Evolutionary conservation across 2,113 vertebrate genomes (phyloP).

Genomic region (Lonchura striata): DNA sequence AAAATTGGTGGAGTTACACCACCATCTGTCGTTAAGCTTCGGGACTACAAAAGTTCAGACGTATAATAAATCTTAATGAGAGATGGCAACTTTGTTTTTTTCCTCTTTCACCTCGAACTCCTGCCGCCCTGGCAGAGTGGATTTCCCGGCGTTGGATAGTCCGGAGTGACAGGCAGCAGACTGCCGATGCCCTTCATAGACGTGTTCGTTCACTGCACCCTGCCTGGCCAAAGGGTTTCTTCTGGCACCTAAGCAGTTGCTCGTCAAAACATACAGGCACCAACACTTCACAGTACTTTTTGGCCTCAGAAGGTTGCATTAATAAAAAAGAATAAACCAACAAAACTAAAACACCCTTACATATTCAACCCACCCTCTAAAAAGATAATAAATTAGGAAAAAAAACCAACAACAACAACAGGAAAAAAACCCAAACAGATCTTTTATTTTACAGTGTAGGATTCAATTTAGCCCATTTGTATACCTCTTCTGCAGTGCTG

Average conservation of each 20-base stretch:
- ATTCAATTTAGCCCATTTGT: neutral
- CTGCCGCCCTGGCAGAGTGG: neutral
- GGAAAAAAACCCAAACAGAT: neutral
- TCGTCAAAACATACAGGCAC: neutral
- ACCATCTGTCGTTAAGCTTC: constrained; percentile 82
- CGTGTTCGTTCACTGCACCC: accelerated
- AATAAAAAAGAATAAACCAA: neutral
- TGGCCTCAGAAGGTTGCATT: neutral
- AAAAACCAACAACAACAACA: too few relatives aligned
- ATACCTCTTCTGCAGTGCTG: neutral
- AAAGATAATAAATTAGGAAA: neutral
- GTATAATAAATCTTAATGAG: constrained; percentile 71
- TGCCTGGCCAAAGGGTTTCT: neutral
- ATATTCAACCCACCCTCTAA: accelerated
- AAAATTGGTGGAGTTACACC: constrained; percentile 81
- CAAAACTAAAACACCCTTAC: neutral
- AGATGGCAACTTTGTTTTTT: constrained; percentile 18
- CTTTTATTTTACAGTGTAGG: neutral
- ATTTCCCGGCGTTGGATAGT: neutral
- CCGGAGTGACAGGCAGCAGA: neutral
- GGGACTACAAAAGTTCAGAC: constrained; percentile 78
- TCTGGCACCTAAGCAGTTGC: neutral
- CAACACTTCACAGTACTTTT: neutral
- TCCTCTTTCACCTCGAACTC: neutral
- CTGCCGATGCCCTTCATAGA: neutral